Conservation (phyloP, 2,888 invertebrate species). For the Oscheius onirici region DNA sequence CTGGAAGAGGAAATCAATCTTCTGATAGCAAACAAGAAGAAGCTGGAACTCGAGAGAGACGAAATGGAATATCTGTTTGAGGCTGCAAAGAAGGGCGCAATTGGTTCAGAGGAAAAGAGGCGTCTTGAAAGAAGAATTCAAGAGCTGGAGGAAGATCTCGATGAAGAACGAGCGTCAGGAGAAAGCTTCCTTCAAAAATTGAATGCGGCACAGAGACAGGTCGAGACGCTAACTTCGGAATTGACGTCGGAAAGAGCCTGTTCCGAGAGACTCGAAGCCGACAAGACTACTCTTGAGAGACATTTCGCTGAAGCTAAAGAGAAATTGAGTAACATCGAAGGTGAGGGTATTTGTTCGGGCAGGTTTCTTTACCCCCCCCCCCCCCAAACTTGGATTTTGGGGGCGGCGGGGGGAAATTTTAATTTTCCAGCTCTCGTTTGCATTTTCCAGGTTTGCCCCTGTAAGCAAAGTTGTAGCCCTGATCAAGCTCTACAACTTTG, state of each 20-base stretch:
- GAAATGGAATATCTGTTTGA: conserved; percentile 44
- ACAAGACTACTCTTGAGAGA: conserved; percentile 85
- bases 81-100: conserved; percentile 31
- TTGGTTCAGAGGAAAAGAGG: conserved; percentile 81
- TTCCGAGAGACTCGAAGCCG: conserved; percentile 76
- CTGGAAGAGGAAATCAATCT: conserved; percentile 33
- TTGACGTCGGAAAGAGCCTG: conserved; percentile 76
- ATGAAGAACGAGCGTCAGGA: conserved; percentile 90
- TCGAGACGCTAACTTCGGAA: conserved; percentile 61
- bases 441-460: no score
- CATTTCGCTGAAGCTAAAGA: conserved; percentile 18
- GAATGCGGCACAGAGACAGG: conserved; percentile 81
- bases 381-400: no score
- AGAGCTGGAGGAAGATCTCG: conserved; percentile 92
- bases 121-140: conserved; percentile 87
- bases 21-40: conserved; percentile 29
- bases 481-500: no score
- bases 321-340: background rate
- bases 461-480: no score
- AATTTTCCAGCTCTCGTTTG: no score
- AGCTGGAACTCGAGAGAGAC: conserved; percentile 46
- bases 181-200: conserved; percentile 86
- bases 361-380: no score
- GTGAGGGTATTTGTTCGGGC: no score
- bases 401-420: no score